These are phyloP conservation scores for Desmodus rotundus DNA, from an alignment of 2,113 vertebrate genomes.

Conservation along the genomic window DNA sequence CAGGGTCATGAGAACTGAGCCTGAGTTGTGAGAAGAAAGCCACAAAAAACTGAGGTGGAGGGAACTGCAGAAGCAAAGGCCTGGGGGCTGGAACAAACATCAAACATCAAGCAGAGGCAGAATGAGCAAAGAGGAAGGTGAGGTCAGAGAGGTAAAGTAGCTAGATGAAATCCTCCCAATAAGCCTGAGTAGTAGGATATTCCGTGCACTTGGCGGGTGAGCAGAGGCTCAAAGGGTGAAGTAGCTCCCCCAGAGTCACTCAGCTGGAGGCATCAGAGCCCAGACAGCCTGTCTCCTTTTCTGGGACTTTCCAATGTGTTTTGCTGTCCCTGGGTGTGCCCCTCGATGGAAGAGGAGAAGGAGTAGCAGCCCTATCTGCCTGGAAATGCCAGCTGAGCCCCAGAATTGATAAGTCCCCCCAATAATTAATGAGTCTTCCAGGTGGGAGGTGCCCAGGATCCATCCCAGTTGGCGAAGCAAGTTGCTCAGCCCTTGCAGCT, in stretches of 20 bases:
- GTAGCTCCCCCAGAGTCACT: neutral
- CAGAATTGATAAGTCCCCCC: neutral
- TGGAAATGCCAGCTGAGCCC: neutral
- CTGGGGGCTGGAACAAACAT: neutral
- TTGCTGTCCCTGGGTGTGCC: neutral
- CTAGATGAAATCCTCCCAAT: neutral
- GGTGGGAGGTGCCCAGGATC: neutral
- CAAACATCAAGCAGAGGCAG: neutral
- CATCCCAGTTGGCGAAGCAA: neutral
- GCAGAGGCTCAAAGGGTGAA: neutral
- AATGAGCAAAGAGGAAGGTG: neutral
- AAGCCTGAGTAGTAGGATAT: neutral
- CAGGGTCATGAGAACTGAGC: neutral
- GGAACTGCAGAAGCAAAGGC: neutral
- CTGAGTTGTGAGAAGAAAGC: neutral
- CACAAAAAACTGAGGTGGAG: neutral
- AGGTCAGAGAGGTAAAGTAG: neutral
- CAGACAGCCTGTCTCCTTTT: neutral
- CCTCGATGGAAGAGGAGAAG: neutral
- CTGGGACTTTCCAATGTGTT: neutral
- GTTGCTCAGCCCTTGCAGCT: neutral
- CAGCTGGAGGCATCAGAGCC: neutral
- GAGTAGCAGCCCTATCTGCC: neutral
- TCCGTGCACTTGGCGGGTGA: neutral
- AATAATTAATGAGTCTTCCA: neutral